Conservation (phyloP, 2,797 vertebrate species). For the Brotula barbata region DNA sequence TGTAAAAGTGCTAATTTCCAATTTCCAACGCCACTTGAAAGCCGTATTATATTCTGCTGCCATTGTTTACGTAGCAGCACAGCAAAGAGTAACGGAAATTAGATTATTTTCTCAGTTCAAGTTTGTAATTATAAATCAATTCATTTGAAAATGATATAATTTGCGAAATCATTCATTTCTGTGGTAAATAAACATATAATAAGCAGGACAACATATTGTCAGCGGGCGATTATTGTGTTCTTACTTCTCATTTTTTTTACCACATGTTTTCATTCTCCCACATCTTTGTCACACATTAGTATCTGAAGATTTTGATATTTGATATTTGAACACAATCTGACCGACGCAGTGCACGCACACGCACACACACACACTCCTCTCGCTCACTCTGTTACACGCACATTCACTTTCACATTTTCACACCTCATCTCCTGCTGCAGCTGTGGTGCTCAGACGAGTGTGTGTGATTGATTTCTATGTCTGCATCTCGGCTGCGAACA, state of each 20-base stretch:
- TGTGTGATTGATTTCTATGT: slow-evolving; percentile 75
- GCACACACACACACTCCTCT: slow-evolving; percentile 15
- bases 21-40: too few species aligned
- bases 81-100: too few species aligned
- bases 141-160: too few species aligned
- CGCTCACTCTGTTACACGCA: slow-evolving; percentile 6
- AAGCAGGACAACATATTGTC: too few species aligned
- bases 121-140: too few species aligned
- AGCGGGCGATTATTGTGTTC: too few species aligned
- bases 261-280: neutral
- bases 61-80: too few species aligned
- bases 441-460: slow-evolving; percentile 66
- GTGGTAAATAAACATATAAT: too few species aligned
- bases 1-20: too few species aligned
- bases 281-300: neutral
- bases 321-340: slow-evolving; percentile 39
- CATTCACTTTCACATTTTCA: slow-evolving; percentile 68
- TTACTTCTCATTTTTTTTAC: slow-evolving; percentile 26
- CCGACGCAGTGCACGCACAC: slow-evolving; percentile 8
- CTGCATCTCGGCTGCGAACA: slow-evolving; percentile 67
- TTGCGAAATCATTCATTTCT: too few species aligned
- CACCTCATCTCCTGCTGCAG: slow-evolving; percentile 70
- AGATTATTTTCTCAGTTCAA: too few species aligned
- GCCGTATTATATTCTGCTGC: too few species aligned
- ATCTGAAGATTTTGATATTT: slow-evolving; percentile 4